Conservation (phyloP, 92 coral and sea anemone genomes). For the Ricordea florida region DNA sequence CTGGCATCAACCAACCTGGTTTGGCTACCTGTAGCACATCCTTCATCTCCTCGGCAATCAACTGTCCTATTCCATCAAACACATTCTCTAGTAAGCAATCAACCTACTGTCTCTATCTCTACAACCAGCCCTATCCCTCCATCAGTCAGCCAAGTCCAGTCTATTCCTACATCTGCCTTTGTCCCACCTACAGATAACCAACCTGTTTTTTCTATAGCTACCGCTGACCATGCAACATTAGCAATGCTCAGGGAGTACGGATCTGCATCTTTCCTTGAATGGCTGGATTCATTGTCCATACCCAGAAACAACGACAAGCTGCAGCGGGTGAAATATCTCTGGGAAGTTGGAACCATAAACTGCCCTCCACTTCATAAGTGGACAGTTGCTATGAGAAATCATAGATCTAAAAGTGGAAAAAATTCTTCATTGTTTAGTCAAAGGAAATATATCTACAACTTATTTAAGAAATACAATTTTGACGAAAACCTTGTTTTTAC, state of each 20-base stretch:
- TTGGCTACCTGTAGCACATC: too few species aligned
- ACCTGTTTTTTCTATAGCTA: background rate
- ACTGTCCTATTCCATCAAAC: too few species aligned
- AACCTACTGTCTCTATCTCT: too few species aligned
- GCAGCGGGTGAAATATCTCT: constrained; percentile 20
- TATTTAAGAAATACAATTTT: constrained; percentile 33
- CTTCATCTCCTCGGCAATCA: too few species aligned
- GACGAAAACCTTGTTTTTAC: constrained; percentile 13
- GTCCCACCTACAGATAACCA: background rate
- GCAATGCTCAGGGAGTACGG: background rate
- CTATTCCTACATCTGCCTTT: too few species aligned
- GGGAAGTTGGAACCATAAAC: constrained; percentile 42
- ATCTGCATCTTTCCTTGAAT: constrained; percentile 7
- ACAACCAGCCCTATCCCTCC: too few species aligned
- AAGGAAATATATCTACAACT: constrained; percentile 19
- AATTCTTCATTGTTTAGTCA: constrained; percentile 50
- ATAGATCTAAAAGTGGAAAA: constrained; percentile 29
- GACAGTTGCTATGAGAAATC: constrained; percentile 34
- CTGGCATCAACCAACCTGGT: too few species aligned
- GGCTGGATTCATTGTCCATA: constrained; percentile 36
- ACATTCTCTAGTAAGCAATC: too few species aligned
- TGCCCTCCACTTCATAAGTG: constrained; percentile 45
- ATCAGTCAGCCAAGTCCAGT: too few species aligned
- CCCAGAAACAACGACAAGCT: constrained; percentile 44
- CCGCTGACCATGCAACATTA: background rate